These are phyloP conservation scores for Mesorhabditis belari DNA, from an alignment of 2,888 invertebrate species.

Conservation along the genomic window DNA sequence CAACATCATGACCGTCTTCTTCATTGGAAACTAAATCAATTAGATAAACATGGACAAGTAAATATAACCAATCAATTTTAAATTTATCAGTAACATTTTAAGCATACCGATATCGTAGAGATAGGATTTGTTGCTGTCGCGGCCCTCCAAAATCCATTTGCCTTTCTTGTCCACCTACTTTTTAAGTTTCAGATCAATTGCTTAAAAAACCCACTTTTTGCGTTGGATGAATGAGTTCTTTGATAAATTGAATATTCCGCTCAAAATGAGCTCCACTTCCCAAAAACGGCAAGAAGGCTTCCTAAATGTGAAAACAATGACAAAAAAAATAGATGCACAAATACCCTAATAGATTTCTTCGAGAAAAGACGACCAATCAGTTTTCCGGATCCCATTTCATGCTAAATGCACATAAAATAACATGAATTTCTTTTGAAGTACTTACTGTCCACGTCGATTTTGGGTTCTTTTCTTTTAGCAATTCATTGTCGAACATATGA, in stretches of 20 bases:
- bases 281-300: slow-evolving; percentile 48
- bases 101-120: slow-evolving; percentile 62
- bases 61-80: slow-evolving; percentile 62
- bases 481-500: slow-evolving; percentile 63
- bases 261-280: slow-evolving; percentile 51
- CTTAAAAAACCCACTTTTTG: too few relatives aligned
- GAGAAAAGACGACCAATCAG: slow-evolving; percentile 58
- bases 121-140: slow-evolving; percentile 55
- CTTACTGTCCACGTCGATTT: neutral
- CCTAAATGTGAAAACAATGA: slow-evolving; percentile 29
- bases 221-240: slow-evolving; percentile 56
- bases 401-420: too few relatives aligned
- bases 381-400: slow-evolving; percentile 58
- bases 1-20: slow-evolving; percentile 32
- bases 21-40: slow-evolving; percentile 19
- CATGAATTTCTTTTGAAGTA: too few relatives aligned
- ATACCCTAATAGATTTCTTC: slow-evolving; percentile 14
- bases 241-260: slow-evolving; percentile 54
- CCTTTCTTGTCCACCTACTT: slow-evolving; percentile 7
- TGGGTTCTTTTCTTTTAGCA: slow-evolving; percentile 44
- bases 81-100: slow-evolving; percentile 61
- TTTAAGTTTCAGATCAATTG: too few relatives aligned
- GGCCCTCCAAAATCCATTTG: slow-evolving; percentile 27
- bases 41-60: neutral
- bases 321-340: too few relatives aligned